Evolutionary conservation across 2,113 vertebrate genomes (phyloP).

Genomic region (Plecturocebus donacophilus): DNA sequence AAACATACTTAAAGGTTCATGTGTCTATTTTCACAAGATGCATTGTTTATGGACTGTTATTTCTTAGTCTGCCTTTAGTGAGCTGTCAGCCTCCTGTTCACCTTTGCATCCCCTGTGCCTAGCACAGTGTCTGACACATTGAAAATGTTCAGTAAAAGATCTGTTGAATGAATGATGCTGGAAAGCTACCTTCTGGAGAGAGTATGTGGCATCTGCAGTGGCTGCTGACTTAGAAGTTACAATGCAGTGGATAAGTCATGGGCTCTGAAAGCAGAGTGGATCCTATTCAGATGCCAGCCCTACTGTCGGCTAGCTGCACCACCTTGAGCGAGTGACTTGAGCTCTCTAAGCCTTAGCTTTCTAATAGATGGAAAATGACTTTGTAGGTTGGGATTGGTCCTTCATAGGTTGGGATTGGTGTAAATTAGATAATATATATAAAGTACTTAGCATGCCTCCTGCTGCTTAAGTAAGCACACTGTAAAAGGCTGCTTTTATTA

Average conservation of each 20-base stretch:
- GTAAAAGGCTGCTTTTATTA: slow-evolving; percentile 4
- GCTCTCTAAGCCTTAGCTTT: not conserved
- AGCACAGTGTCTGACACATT: not conserved
- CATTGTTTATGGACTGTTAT: not conserved
- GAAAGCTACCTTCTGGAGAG: not conserved
- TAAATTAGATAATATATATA: slow-evolving; percentile 17
- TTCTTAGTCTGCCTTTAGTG: not conserved
- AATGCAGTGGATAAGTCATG: not conserved
- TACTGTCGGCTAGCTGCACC: not conserved
- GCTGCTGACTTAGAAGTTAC: not conserved
- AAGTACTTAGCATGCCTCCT: slow-evolving; percentile 14
- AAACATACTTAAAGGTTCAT: not conserved
- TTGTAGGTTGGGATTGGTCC: not conserved
- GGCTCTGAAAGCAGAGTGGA: not conserved
- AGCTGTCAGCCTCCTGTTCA: not conserved
- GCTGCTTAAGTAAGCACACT: slow-evolving; percentile 2
- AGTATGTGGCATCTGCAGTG: not conserved
- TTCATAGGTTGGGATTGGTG: not conserved
- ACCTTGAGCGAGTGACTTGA: not conserved
- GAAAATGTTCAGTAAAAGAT: not conserved
- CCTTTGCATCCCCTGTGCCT: not conserved
- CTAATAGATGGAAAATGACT: not conserved
- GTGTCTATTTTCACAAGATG: not conserved
- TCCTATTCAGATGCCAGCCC: not conserved
- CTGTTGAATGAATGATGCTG: not conserved